phyloP scores from a whole-genome alignment of 2,888 invertebrate genomes.

The Camptogramma bilineatum region DNA sequence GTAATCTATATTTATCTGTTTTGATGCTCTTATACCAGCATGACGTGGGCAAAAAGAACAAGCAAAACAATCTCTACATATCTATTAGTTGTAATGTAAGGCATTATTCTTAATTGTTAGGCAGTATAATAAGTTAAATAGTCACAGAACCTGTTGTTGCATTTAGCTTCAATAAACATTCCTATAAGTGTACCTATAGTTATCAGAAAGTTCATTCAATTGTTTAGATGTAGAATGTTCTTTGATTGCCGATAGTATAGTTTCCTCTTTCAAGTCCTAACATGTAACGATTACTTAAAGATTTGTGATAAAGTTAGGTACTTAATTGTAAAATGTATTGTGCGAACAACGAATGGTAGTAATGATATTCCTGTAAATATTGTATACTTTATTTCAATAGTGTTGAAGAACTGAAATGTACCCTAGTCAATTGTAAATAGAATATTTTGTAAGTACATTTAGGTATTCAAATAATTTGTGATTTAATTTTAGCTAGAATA shows the following conservation, averaged over 20 bases:
- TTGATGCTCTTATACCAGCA: slow-evolving; percentile 37
- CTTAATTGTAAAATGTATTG: slow-evolving; percentile 61
- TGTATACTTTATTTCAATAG: slow-evolving; percentile 54
- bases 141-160: slow-evolving; percentile 20
- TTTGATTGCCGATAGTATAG: slow-evolving; percentile 61
- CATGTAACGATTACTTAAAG: slow-evolving; percentile 53
- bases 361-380: slow-evolving; percentile 66
- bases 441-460: slow-evolving; percentile 61
- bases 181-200: slow-evolving; percentile 38
- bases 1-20: slow-evolving; percentile 35
- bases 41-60: slow-evolving; percentile 20
- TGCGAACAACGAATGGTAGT: slow-evolving; percentile 49
- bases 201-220: slow-evolving; percentile 40
- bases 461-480: slow-evolving; percentile 75
- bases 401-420: slow-evolving; percentile 84
- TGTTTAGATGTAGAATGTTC: slow-evolving; percentile 33
- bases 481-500: slow-evolving; percentile 82
- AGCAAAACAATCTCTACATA: slow-evolving; percentile 30
- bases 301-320: slow-evolving; percentile 82
- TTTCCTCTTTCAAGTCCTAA: slow-evolving; percentile 71
- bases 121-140: slow-evolving; percentile 14
- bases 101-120: slow-evolving; percentile 23
- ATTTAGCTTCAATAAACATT: slow-evolving; percentile 53
- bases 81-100: slow-evolving; percentile 26
- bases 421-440: slow-evolving; percentile 85